Percentiles rank a stretch among this genome's conserved stretches.
These are phyloP conservation scores for Lasioglossum leucozonium DNA, from an alignment of 2,888 invertebrate genomes.

Conservation along the genomic window DNA sequence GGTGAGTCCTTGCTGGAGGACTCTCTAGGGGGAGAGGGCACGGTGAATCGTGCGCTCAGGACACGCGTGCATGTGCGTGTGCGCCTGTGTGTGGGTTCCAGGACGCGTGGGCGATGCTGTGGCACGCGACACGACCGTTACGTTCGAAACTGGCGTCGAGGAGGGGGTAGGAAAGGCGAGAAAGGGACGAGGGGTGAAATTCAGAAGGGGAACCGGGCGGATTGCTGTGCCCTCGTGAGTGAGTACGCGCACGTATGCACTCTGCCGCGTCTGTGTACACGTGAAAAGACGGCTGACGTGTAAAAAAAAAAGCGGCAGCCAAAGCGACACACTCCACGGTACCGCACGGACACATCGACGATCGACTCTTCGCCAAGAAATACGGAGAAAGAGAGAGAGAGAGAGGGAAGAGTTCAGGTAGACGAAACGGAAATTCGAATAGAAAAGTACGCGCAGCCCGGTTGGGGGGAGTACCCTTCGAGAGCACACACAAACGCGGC, in stretches of 20 bases:
- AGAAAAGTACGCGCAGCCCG: slow-evolving; percentile 59
- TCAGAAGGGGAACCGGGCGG: slow-evolving; percentile 71
- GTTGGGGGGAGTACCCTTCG: slow-evolving; percentile 11
- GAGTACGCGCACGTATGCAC: not conserved
- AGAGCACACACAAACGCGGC: not conserved
- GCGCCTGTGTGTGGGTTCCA: slow-evolving; percentile 74
- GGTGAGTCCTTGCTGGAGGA: slow-evolving; percentile 46
- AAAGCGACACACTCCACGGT: slow-evolving; percentile 50
- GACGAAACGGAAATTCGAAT: slow-evolving; percentile 71
- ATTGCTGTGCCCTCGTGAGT: slow-evolving; percentile 65
- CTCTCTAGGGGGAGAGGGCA: slow-evolving; percentile 35
- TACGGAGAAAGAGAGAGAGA: slow-evolving; percentile 17
- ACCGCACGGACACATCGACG: slow-evolving; percentile 22
- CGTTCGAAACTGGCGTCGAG: slow-evolving; percentile 79
- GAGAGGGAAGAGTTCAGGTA: slow-evolving; percentile 62
- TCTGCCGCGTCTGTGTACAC: slow-evolving; percentile 29
- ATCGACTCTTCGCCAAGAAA: not conserved
- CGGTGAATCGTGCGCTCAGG: slow-evolving; percentile 40
- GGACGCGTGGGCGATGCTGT: slow-evolving; percentile 84
- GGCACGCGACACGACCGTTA: slow-evolving; percentile 85
- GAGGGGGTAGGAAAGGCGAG: slow-evolving; percentile 66
- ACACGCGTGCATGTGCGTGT: slow-evolving; percentile 40
- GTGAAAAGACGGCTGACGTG: slow-evolving; percentile 58
- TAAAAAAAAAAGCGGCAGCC: slow-evolving; percentile 52
- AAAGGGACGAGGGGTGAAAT: slow-evolving; percentile 74